Base-by-base conservation (phyloP, 92 coral and sea anemone genomes). In the Epizoanthus rinbou region DNA sequence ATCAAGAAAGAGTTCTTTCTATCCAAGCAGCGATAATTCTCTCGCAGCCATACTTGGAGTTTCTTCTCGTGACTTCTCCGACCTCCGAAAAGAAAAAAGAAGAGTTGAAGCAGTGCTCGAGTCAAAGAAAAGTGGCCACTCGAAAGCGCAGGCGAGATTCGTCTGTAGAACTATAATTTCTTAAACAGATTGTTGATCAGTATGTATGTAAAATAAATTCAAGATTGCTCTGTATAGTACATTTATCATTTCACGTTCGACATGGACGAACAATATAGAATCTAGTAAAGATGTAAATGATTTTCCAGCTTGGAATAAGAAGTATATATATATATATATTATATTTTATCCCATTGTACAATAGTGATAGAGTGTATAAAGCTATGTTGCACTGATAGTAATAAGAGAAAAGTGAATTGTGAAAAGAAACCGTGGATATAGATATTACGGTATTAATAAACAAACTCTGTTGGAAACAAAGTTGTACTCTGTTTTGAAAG, bases 21-120 rank as follows among this genome's bases (percentile, higher is more conserved):
- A 97, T 97, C 16, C 99, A 97, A 85, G 99, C 99, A 57, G 99
- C 99, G 11, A 97, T 97, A 5, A 97, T 97, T 39, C 98, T 97
- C 2, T 97, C 99, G 25, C 98, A 97, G 64, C 99, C 99, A 13
- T 94, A 94, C 81, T 91, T 97, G 78, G 99, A 97, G 88, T 97
- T 97, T 81, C 88, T 97, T 85, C 89, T 97, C 35, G 99, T 97
- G 11, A 97, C 99, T 19, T 97, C 99, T 35, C 99, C 99, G 53
- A 94, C 97, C 56, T 87, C 95, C 7, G 85, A 87, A 43, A 98
- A 97, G 80, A 97, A 97, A 86, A 96, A 91, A 57, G 99, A 96
- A n/a, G 99, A 97, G 1, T 70, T 94, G 10, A 89, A 86, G 60
- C 88, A 90, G 62, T 83, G 81, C 47, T 62, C 83, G 16, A 88